phyloP scores from a whole-genome alignment of 2,797 vertebrate genomes.

The Hybognathus amarus region DNA sequence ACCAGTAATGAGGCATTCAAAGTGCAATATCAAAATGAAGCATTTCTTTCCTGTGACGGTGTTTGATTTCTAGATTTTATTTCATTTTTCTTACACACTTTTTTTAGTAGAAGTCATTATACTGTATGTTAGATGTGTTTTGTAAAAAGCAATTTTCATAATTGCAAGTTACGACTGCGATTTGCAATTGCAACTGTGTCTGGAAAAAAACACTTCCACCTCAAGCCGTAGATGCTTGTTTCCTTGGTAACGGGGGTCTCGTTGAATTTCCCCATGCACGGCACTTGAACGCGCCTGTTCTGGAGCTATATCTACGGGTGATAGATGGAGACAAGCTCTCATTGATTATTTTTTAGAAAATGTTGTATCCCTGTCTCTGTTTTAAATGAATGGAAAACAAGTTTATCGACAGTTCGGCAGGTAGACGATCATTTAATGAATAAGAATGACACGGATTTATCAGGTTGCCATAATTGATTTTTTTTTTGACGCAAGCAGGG shows the following conservation, averaged over 20 bases:
- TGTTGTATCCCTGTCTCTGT: slow-evolving; percentile 15
- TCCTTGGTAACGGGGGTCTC: slow-evolving; percentile 70
- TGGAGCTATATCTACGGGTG: slow-evolving; percentile 52
- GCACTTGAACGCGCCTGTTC: slow-evolving; percentile 48
- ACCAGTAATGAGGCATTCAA: slow-evolving; percentile 42
- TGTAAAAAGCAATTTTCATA: slow-evolving; percentile 43
- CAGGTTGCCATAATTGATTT: slow-evolving; percentile 10
- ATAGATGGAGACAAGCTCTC: slow-evolving; percentile 51
- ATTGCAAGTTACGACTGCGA: slow-evolving; percentile 46
- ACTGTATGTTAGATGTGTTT: slow-evolving; percentile 3
- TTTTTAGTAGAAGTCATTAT: not conserved
- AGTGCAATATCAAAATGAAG: slow-evolving; percentile 37
- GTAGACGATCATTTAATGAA: not conserved
- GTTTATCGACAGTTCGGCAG: slow-evolving; percentile 22
- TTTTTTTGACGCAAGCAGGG: not conserved
- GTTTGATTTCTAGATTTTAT: not conserved
- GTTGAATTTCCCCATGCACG: slow-evolving; percentile 58
- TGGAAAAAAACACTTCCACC: slow-evolving; percentile 53
- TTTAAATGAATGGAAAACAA: slow-evolving; percentile 33
- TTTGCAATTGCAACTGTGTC: slow-evolving; percentile 11
- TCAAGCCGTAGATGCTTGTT: slow-evolving; percentile 65
- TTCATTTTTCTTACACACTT: not conserved
- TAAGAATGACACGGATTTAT: slow-evolving; percentile 13
- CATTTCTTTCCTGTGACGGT: slow-evolving; percentile 1
- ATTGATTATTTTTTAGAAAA: slow-evolving; percentile 47